Conservation (phyloP, 2,888 invertebrate species). For the Strigamia crassipes region DNA sequence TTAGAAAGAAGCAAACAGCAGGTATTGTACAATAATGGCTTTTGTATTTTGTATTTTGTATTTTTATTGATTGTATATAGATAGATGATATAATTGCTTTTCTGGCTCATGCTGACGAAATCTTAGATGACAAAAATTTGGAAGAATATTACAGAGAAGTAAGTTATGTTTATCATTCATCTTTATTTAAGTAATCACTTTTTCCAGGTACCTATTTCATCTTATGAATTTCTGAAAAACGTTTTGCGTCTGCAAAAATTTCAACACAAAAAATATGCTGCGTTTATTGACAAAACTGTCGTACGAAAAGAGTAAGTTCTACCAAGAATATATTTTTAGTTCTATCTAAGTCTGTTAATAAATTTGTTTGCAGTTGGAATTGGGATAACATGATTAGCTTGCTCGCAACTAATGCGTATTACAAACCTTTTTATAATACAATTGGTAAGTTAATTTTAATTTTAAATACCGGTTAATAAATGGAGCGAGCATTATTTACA, state of each 20-base stretch:
- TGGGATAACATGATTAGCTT: background rate
- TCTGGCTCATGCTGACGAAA: background rate
- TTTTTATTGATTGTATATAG: background rate
- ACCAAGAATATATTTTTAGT: background rate
- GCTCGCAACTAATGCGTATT: background rate
- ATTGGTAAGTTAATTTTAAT: background rate
- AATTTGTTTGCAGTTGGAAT: background rate
- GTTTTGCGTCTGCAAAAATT: background rate
- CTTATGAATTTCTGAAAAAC: background rate
- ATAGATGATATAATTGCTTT: background rate
- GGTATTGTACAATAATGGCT: background rate
- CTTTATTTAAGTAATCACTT: background rate
- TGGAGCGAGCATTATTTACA: too few relatives aligned
- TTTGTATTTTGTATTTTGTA: background rate
- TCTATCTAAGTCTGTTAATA: background rate
- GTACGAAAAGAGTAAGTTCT: background rate
- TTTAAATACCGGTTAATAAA: too few relatives aligned
- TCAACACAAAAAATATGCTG: background rate
- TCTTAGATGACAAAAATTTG: background rate
- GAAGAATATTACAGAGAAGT: constrained; percentile 1
- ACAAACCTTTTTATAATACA: background rate
- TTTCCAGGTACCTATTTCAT: background rate
- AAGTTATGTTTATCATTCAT: background rate
- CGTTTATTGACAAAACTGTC: background rate
- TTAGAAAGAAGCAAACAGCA: background rate